Conservation (phyloP, 1,140 invertebrate genomes). For the Frieseomelitta varia region DNA sequence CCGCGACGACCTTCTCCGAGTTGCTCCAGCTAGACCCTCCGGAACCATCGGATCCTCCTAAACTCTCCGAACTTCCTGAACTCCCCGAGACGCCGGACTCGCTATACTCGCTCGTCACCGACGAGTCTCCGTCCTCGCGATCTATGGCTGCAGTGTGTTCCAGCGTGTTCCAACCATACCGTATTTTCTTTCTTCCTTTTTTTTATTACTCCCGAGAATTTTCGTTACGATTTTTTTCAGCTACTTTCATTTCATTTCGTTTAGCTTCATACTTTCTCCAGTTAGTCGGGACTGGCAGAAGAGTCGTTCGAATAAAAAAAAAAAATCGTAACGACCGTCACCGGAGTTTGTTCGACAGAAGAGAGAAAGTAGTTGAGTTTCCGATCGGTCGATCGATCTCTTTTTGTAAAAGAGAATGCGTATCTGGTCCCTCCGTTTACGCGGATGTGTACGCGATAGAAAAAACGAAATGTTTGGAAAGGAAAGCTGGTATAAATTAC, state of each 20-base stretch:
- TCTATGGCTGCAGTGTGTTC: constrained; percentile 59
- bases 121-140: constrained; percentile 68
- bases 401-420: too few species aligned
- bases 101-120: constrained; percentile 70
- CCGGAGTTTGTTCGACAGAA: too few species aligned
- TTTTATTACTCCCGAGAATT: neutral
- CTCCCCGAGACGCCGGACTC: constrained; percentile 51
- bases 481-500: too few species aligned
- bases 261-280: too few species aligned
- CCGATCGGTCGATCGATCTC: neutral
- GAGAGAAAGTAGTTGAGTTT: neutral
- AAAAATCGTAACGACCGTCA: too few species aligned
- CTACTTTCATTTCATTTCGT: too few species aligned
- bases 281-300: too few species aligned
- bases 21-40: constrained; percentile 65
- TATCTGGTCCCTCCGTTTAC: too few species aligned
- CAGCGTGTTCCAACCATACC: neutral
- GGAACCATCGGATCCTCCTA: neutral
- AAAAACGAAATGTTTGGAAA: too few species aligned
- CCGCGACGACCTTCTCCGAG: constrained; percentile 46
- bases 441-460: too few species aligned
- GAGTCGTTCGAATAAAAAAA: too few species aligned
- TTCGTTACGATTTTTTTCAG: neutral
- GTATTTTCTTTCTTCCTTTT: neutral
- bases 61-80: neutral